These are phyloP conservation scores for Tympanoctomys barrerae DNA, from an alignment of 2,797 vertebrate species.

Conservation along the genomic window DNA sequence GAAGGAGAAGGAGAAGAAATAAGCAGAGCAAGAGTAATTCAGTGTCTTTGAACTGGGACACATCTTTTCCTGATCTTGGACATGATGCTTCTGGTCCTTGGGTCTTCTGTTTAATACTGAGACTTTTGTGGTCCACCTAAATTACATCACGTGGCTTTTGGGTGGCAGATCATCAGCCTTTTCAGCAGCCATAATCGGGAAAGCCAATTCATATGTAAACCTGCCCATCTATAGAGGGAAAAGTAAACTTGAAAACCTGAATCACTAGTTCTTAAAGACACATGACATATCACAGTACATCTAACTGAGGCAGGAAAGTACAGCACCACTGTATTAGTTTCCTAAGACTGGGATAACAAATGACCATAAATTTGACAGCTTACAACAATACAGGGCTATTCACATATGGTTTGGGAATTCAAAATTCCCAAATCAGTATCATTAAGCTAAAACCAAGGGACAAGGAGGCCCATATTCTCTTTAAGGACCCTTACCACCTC, in stretches of 20 bases:
- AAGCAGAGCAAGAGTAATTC: not conserved
- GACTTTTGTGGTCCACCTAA: not conserved
- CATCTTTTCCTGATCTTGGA: not conserved
- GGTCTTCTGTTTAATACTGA: not conserved
- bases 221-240: not conserved
- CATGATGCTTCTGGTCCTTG: not conserved
- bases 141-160: not conserved
- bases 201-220: not conserved
- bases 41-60: not conserved
- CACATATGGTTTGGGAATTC: not conserved
- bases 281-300: not conserved
- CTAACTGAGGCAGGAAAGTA: not conserved
- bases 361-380: not conserved
- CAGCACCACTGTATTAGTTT: not conserved
- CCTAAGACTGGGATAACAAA: not conserved
- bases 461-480: rapidly evolving
- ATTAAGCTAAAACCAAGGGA: not conserved
- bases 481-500: not conserved
- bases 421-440: not conserved
- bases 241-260: not conserved
- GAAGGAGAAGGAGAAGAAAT: not conserved
- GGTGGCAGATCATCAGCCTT: not conserved
- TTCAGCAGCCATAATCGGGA: not conserved
- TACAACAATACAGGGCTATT: not conserved
- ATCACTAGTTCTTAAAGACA: not conserved